These are phyloP conservation scores for Mesitornis unicolor DNA, from an alignment of 2,113 vertebrate genomes.

Conservation along the genomic window DNA sequence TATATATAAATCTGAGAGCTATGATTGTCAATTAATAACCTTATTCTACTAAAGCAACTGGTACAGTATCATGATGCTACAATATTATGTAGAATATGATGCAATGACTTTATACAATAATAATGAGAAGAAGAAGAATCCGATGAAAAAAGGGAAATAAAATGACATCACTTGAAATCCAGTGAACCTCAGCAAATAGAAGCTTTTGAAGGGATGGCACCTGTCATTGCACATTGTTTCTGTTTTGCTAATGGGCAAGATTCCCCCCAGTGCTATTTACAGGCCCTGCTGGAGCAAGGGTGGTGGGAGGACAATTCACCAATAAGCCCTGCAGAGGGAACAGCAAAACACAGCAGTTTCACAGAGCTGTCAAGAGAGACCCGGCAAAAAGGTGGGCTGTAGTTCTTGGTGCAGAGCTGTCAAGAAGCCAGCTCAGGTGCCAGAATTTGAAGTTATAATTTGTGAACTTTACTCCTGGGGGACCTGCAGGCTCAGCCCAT, in stretches of 20 bases:
- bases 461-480: not conserved
- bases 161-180: not conserved
- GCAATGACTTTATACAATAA: not conserved
- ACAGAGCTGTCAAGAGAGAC: not conserved
- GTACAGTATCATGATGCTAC: not conserved
- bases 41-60: not conserved
- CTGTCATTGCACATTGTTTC: not conserved
- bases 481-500: not conserved
- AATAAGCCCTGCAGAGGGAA: fast-evolving
- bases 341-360: not conserved
- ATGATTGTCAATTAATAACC: not conserved
- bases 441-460: not conserved
- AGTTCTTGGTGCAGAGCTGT: not conserved
- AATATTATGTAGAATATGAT: not conserved
- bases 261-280: not conserved
- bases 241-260: not conserved
- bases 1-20: not conserved
- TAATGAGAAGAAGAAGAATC: not conserved
- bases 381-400: too few species aligned
- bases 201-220: not conserved
- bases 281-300: not conserved
- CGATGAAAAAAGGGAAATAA: not conserved
- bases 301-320: not conserved
- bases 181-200: not conserved
- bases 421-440: not conserved